Base-by-base conservation (phyloP, 2,797 vertebrate species). In the Borostomias antarcticus region DNA sequence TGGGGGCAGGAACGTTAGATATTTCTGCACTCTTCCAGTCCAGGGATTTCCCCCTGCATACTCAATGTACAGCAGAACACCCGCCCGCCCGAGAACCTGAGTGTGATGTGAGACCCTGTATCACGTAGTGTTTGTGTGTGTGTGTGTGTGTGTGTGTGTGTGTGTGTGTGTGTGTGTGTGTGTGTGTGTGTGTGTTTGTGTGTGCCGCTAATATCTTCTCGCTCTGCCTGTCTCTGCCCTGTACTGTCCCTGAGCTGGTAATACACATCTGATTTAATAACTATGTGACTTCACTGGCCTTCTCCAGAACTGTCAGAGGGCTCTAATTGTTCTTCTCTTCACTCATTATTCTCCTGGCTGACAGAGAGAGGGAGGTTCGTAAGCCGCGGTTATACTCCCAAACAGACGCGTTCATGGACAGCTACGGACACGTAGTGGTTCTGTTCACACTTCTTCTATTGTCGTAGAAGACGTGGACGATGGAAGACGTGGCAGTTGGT, bases 1-100 rank as follows among this genome's bases (percentile, higher is more conserved):
- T 51, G 64, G 60, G 63, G 65, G 66, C 68, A 65, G 70, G 32
- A 61, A 79, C 26, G 15, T 72, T 74, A 80, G 62, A 51, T 56
- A 60, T 19, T 10, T 48, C 53, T 69, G 71, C 58, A 62, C 43
- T 28, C 57, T 53, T 82, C 65, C 73, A 66, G 61, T 67, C 35
- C 6, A 33, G 53, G 43, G n/a, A n/a, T 61, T 43, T 40, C 51
- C 66, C 68, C 32, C 69, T 23, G 60, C 78, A 83, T 70, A 79
- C 51, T 54, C 69, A 65, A 54, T 61, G 68, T 30, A 32, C 21
- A n/a, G 67, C 53, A 53, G 33, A 17, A 57, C 11, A 4, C 17
- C 64, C 43, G 52, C 54, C 58, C 53, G 57, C 68, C 52, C 17
- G 62, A 77, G 68, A 65, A 43, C 17, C 25, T 64, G 47, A 56